Percentiles rank a stretch among this genome's conserved stretches.
phyloP scores from a whole-genome alignment of 2,888 invertebrate genomes.

The Agrotis exclamationis region DNA sequence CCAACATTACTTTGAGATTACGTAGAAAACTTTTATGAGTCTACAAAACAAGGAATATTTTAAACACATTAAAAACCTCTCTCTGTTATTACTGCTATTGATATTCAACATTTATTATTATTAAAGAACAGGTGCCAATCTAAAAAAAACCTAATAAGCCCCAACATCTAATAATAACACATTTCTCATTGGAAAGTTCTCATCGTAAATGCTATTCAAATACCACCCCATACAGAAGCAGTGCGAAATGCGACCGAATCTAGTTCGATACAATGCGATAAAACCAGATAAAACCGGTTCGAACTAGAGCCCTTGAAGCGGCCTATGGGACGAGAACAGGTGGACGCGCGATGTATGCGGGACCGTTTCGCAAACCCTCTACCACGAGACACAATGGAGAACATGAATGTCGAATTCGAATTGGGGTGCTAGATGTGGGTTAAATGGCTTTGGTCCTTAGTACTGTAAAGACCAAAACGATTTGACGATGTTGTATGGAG shows the following conservation, averaged over 20 bases:
- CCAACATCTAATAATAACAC: conserved; percentile 34
- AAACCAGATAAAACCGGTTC: conserved; percentile 63
- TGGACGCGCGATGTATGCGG: conserved; percentile 55
- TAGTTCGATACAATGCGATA: conserved; percentile 62
- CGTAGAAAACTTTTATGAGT: background rate
- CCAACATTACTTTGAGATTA: background rate
- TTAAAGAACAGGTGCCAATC: conserved; percentile 1
- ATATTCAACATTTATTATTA: background rate
- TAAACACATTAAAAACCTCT: background rate
- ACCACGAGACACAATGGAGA: conserved; percentile 36
- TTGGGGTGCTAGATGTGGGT: background rate
- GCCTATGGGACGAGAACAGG: conserved; percentile 72
- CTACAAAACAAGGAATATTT: background rate
- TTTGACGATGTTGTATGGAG: too few species aligned
- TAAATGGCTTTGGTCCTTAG: background rate
- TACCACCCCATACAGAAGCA: conserved; percentile 48
- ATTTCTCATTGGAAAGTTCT: conserved; percentile 65
- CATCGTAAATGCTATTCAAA: conserved; percentile 55
- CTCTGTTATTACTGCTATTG: too few species aligned
- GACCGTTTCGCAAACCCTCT: conserved; percentile 62
- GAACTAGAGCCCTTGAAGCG: conserved; percentile 61
- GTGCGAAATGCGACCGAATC: conserved; percentile 57
- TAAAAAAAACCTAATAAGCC: conserved; percentile 13
- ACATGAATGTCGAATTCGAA: conserved; percentile 5
- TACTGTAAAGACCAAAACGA: too few species aligned